phyloP scores from a whole-genome alignment of 2,888 invertebrate species.

The Carabus problematicus region DNA sequence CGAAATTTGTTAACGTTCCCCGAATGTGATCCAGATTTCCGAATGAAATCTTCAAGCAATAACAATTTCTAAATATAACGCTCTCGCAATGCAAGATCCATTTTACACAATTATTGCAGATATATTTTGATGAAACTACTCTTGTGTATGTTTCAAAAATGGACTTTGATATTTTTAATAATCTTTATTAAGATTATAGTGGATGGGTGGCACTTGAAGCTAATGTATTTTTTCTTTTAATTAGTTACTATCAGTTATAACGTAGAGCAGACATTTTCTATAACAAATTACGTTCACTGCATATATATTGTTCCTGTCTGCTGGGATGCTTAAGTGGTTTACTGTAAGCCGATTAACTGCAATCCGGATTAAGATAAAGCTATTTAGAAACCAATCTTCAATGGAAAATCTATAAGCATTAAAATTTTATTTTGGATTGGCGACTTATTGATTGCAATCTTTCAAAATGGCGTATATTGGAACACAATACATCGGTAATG shows the following conservation, averaged over 20 bases:
- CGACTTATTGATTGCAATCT: background rate
- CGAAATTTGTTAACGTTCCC: no score
- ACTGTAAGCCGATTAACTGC: background rate
- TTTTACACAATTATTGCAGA: no score
- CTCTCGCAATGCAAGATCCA: no score
- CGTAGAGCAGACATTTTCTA: background rate
- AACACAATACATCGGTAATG: background rate
- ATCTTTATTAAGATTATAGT: background rate
- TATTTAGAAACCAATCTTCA: background rate
- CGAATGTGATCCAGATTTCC: no score
- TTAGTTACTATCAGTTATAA: background rate
- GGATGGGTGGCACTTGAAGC: background rate
- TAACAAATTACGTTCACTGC: background rate
- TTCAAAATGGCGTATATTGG: background rate
- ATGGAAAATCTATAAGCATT: background rate
- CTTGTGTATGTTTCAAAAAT: background rate
- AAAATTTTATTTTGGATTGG: background rate
- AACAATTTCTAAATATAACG: no score
- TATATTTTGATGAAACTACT: no score
- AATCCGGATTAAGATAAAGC: constrained; percentile 1
- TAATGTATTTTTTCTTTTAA: background rate
- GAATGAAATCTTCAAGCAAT: no score
- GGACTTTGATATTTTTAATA: background rate
- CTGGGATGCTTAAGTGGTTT: background rate
- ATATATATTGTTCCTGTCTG: background rate